Evolutionary conservation across 2,888 invertebrate species (phyloP), one percentile per base, ranked within the genome.

Genomic region (Cephus spinipes): DNA sequence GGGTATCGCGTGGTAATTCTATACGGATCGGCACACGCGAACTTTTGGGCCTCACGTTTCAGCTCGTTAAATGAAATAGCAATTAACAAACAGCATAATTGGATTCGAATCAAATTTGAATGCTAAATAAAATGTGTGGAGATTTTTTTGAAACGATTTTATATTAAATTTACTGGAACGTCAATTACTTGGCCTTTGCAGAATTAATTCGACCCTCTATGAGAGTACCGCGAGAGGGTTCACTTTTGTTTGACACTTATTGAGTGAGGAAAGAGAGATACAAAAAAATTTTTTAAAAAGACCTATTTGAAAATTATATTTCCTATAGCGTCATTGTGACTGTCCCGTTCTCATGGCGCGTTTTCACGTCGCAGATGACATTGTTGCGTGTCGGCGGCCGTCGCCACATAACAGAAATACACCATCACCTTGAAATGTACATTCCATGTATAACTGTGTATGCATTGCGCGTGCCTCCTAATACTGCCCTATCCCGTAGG

Each of bases 401-500:
- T 33, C 32, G 33, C 31, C 71, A 32, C 33, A 71, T 33, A 31
- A 31, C 71, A 32, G 31, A 71, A 71, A 71, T 71, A 71, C 71
- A 71, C 31, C 71, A n/a, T 71, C 71, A 23, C 71, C 71, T 71
- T 71, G 71, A 71, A 71, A 71, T 31, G 33, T 33, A 33, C 12
- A 23, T 55, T 55, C 55, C 55, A 23, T 2, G 55, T 55, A 55
- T 55, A 23, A 55, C 55, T 55, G 23, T 55, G 23, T 23, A 23
- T 55, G 55, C 9, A 55, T 55, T 55, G 9, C 55, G 23, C 55
- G 55, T 55, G 55, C 71, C 32, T 33, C 31, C 33, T 33, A 23
- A 71, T 71, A 31, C 31, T 15, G 71, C 31, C 15, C 71, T 33
- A 23, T 31, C 31, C 33, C 71, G 31, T 31, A 1, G 12, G 9